phyloP scores from a whole-genome alignment of 2,797 vertebrate species.

The Poecilia velifera region DNA sequence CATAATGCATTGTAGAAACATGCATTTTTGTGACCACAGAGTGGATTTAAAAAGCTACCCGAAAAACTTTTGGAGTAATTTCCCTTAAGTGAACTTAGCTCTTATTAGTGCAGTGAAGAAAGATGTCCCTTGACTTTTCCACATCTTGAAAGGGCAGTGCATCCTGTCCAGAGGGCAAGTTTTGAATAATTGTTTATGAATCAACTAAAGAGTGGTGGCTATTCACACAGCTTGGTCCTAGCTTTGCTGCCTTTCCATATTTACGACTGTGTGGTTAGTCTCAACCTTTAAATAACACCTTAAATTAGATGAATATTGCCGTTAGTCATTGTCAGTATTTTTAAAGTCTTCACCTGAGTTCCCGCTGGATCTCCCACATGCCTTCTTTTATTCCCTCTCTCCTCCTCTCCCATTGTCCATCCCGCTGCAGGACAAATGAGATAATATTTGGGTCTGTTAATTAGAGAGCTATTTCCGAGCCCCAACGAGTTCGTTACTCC shows the following conservation, averaged over 20 bases:
- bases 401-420: conserved; percentile 49
- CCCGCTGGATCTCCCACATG: conserved; percentile 25
- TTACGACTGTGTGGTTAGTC: background rate
- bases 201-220: background rate
- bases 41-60: conserved; percentile 18
- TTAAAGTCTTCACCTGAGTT: conserved; percentile 18
- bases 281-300: background rate
- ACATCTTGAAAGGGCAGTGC: conserved; percentile 26
- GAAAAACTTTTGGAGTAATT: conserved; percentile 15
- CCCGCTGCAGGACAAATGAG: conserved; percentile 67
- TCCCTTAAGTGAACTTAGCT: conserved; percentile 48
- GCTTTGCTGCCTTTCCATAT: background rate
- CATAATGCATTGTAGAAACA: conserved; percentile 2
- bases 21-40: conserved; percentile 3
- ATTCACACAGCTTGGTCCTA: background rate
- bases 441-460: conserved; percentile 79
- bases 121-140: conserved; percentile 6
- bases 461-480: conserved; percentile 79
- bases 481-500: conserved; percentile 56
- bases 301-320: conserved; percentile 6
- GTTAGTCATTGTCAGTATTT: conserved; percentile 10
- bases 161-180: conserved; percentile 19
- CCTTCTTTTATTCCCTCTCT: conserved; percentile 16
- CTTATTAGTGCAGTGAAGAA: conserved; percentile 33
- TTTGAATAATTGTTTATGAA: conserved; percentile 1